phyloP scores from a whole-genome alignment of 2,113 vertebrate genomes.

The Regulus satrapa region DNA sequence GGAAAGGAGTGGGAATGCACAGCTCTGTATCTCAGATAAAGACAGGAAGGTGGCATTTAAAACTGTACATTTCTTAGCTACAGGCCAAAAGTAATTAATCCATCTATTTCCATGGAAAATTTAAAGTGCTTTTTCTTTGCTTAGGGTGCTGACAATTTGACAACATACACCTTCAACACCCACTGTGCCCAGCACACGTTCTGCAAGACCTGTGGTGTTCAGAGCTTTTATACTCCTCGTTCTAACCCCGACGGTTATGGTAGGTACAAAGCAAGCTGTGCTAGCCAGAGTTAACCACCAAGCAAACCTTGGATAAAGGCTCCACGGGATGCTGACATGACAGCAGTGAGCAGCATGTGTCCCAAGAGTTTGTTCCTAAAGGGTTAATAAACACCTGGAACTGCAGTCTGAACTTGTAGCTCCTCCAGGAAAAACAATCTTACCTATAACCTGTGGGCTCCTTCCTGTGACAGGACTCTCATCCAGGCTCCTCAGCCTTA shows the following conservation, averaged over 20 bases:
- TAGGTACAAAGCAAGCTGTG: slow-evolving; percentile 56
- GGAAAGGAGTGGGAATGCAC: not conserved
- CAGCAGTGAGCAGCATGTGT: not conserved
- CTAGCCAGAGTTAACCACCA: not conserved
- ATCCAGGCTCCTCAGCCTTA: not conserved
- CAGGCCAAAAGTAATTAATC: not conserved
- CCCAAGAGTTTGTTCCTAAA: not conserved
- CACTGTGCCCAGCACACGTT: slow-evolving; percentile 89
- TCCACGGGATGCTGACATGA: not conserved
- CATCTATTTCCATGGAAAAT: not conserved
- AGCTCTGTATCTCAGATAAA: not conserved
- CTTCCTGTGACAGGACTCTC: not conserved
- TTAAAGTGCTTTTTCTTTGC: not conserved
- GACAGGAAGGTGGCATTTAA: not conserved
- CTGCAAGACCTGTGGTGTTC: slow-evolving; percentile 94
- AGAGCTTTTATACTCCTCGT: slow-evolving; percentile 94
- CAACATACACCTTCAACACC: slow-evolving; percentile 92
- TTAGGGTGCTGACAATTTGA: slow-evolving; percentile 87
- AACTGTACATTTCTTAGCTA: not conserved
- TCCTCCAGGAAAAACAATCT: not conserved
- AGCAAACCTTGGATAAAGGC: not conserved
- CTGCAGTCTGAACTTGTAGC: not conserved
- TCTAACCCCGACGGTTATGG: slow-evolving; percentile 93
- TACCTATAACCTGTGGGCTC: not conserved
- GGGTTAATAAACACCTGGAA: not conserved